Evolutionary conservation across 1,140 invertebrate species (phyloP).

Genomic region (Apis mellifera): DNA sequence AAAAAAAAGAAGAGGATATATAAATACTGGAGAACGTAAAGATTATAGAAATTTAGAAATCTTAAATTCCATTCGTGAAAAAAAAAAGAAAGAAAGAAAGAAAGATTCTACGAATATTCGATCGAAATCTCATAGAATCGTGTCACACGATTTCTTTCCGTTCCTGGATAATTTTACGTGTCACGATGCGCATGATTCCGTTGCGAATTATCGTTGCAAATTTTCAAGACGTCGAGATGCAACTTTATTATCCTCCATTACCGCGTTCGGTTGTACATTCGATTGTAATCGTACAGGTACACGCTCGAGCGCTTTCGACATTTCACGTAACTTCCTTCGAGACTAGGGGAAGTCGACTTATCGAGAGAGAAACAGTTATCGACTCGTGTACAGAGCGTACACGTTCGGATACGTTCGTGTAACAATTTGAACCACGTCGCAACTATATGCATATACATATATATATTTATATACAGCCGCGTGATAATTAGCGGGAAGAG

Average conservation of each 20-base stretch:
- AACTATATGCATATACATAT: not conserved
- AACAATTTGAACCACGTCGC: not conserved
- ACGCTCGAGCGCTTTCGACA: not conserved
- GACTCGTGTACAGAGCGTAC: too few species aligned
- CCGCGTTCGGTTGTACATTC: not conserved
- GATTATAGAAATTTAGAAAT: too few species aligned
- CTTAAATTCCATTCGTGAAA: too few species aligned
- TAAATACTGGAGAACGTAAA: too few species aligned
- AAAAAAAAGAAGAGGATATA: too few species aligned
- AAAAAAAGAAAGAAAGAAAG: too few species aligned
- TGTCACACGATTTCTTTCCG: too few species aligned
- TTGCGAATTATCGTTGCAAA: not conserved
- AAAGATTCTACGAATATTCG: not conserved
- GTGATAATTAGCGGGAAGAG: not conserved
- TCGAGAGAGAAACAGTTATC: not conserved
- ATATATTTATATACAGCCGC: not conserved
- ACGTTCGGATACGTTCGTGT: not conserved
- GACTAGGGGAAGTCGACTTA: not conserved
- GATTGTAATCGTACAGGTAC: not conserved
- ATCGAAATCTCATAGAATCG: not conserved
- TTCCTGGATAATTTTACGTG: too few species aligned
- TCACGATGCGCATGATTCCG: not conserved
- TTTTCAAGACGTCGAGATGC: not conserved
- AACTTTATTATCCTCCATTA: not conserved
- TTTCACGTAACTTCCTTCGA: slow-evolving; percentile 23